phyloP scores from a whole-genome alignment of 2,888 invertebrate species.

The Nycteola revayana region DNA sequence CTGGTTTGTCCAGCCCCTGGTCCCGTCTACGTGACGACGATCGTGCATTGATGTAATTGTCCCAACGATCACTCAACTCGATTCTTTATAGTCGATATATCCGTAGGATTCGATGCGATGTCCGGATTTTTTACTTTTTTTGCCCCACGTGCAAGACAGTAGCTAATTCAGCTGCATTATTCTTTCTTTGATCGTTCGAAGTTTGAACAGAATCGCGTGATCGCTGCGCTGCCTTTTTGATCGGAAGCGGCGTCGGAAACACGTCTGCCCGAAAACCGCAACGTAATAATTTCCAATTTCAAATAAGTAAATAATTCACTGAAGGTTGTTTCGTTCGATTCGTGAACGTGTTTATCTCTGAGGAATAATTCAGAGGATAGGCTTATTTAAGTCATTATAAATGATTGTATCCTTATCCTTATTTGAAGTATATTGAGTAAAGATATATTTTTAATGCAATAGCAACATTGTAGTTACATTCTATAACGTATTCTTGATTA shows the following conservation, averaged over 20 bases:
- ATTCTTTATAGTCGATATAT: slow-evolving; percentile 50
- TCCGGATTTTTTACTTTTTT: slow-evolving; percentile 43
- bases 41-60: slow-evolving; percentile 71
- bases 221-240: slow-evolving; percentile 51
- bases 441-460: slow-evolving; percentile 40
- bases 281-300: slow-evolving; percentile 75
- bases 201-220: slow-evolving; percentile 67
- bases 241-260: slow-evolving; percentile 77
- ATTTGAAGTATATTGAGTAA: slow-evolving; percentile 27
- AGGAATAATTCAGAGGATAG: slow-evolving; percentile 50
- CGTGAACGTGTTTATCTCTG: slow-evolving; percentile 45
- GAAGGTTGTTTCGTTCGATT: slow-evolving; percentile 54
- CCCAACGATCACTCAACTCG: slow-evolving; percentile 52
- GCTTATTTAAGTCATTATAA: slow-evolving; percentile 30
- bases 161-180: slow-evolving; percentile 38
- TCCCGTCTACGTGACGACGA: slow-evolving; percentile 59
- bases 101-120: slow-evolving; percentile 51
- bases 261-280: slow-evolving; percentile 77
- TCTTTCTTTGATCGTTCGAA: slow-evolving; percentile 41
- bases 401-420: slow-evolving; percentile 38
- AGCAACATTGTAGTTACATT: slow-evolving; percentile 50
- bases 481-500: slow-evolving; percentile 52
- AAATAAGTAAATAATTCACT: slow-evolving; percentile 67
- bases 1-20: slow-evolving; percentile 64
- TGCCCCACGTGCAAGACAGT: slow-evolving; percentile 33